Conservation (phyloP, 2,113 vertebrate genomes). For the Poeciliopsis retropinna region DNA sequence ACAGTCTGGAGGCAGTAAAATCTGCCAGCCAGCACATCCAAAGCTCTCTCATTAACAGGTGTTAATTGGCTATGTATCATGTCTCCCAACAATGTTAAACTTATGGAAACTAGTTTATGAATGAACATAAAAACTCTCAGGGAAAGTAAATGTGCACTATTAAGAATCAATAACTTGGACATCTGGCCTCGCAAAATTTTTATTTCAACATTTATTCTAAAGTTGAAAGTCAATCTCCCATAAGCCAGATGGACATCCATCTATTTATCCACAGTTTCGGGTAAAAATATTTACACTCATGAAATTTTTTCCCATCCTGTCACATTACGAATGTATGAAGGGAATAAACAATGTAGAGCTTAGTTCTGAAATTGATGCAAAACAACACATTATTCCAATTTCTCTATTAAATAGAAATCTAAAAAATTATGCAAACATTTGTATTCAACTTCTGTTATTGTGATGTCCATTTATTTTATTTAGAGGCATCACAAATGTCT, state of each 20-base stretch:
- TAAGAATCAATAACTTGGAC: background rate
- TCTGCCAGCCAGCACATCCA: background rate
- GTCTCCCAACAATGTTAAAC: constrained; percentile 1
- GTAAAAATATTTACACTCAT: background rate
- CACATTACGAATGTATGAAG: background rate
- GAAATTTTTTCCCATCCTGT: background rate
- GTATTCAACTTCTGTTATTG: background rate
- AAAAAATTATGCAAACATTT: background rate
- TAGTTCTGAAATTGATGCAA: too few relatives aligned
- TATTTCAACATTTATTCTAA: background rate
- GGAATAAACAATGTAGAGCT: too few relatives aligned
- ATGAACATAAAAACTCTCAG: background rate
- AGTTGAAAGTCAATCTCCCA: constrained; percentile 3
- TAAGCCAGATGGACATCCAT: background rate
- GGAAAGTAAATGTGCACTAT: background rate
- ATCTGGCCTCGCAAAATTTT: background rate
- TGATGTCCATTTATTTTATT: background rate
- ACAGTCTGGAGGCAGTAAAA: background rate
- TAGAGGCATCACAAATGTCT: too few relatives aligned
- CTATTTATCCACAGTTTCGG: background rate
- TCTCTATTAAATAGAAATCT: too few relatives aligned
- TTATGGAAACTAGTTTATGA: background rate
- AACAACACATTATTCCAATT: too few relatives aligned
- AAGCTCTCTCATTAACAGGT: background rate
- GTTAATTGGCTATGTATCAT: background rate